These are phyloP conservation scores for Halichoerus grypus DNA, from an alignment of 2,113 vertebrate species.

Conservation along the genomic window DNA sequence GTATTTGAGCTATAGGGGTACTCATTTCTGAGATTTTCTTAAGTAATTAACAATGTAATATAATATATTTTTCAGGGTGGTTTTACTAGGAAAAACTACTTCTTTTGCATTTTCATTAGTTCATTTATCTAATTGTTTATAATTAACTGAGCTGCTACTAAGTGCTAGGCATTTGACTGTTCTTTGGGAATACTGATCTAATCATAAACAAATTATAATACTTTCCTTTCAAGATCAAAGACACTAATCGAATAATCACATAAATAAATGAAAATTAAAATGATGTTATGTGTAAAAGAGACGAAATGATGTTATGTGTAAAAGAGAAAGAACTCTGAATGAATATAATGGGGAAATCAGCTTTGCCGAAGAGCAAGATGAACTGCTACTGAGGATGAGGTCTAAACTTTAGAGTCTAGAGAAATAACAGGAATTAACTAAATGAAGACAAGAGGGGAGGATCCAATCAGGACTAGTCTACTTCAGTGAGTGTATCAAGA, in stretches of 20 bases:
- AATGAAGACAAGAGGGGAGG: background rate
- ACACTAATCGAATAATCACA: background rate
- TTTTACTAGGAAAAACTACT: background rate
- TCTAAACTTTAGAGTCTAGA: background rate
- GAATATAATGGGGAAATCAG: background rate
- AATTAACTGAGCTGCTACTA: background rate
- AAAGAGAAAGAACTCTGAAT: background rate
- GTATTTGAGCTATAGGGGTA: background rate
- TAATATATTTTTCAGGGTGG: background rate
- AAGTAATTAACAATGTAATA: background rate
- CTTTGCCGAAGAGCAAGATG: background rate
- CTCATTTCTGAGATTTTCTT: background rate
- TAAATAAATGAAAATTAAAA: background rate
- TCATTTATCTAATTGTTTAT: background rate
- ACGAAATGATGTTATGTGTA: background rate
- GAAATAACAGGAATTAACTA: background rate
- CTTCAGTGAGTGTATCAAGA: background rate
- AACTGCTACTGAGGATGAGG: background rate
- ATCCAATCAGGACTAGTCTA: background rate
- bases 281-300: background rate
- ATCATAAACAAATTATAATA: background rate
- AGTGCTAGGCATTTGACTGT: background rate
- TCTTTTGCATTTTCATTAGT: background rate
- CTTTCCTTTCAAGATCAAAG: background rate
- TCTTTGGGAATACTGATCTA: background rate